These are phyloP conservation scores for Coreoperca whiteheadi DNA, from an alignment of 2,113 vertebrate species.

Conservation along the genomic window DNA sequence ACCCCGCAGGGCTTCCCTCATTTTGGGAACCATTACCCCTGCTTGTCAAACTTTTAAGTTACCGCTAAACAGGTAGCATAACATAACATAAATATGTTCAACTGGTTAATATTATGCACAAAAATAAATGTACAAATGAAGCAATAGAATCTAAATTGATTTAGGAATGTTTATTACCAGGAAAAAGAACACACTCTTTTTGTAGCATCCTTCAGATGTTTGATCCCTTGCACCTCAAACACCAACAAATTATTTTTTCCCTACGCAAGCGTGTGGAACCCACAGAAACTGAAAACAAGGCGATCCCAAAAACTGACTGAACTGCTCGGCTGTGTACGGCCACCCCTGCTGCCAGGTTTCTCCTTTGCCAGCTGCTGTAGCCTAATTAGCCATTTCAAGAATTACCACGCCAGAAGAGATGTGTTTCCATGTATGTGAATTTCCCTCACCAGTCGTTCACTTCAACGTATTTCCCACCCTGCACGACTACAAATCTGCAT, in stretches of 20 bases:
- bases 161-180: background rate
- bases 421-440: conserved; percentile 79
- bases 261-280: background rate
- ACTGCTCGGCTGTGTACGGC: conserved; percentile 37
- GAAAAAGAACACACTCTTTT: conserved; percentile 15
- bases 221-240: conserved; percentile 25
- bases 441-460: conserved; percentile 67
- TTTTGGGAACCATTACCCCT: background rate
- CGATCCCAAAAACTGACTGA: conserved; percentile 37
- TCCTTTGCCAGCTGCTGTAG: conserved; percentile 73
- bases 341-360: conserved; percentile 64
- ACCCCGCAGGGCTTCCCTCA: background rate
- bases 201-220: conserved; percentile 19
- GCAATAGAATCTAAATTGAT: background rate
- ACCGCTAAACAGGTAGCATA: background rate
- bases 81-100: background rate
- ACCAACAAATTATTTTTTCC: conserved; percentile 18
- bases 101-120: background rate
- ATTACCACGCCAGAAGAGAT: conserved; percentile 76
- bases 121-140: background rate
- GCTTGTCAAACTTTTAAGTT: background rate
- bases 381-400: conserved; percentile 81
- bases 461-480: conserved; percentile 74
- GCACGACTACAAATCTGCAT: conserved; percentile 68
- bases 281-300: conserved; percentile 55